phyloP scores from a whole-genome alignment of 1,140 invertebrate species.

The Aleiodes sp. region DNA sequence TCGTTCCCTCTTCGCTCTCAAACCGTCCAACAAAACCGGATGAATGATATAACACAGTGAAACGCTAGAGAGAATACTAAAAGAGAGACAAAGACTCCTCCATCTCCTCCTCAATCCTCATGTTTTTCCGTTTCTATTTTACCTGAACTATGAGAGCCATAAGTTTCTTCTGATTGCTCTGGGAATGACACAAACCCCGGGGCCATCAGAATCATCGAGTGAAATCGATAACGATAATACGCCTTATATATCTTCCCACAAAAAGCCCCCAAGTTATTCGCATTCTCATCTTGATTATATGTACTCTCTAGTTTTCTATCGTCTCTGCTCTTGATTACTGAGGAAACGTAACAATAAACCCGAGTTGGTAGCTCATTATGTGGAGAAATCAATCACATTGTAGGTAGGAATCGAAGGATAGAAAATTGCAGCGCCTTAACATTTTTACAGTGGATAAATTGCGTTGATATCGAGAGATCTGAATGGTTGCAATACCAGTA shows the following conservation, averaged over 20 bases:
- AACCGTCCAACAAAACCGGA: conserved; percentile 31
- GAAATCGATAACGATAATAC: conserved; percentile 30
- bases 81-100: neutral
- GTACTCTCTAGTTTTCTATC: neutral
- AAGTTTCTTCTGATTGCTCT: conserved; percentile 28
- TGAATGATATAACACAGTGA: conserved; percentile 39
- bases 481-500: neutral
- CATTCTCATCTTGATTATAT: neutral
- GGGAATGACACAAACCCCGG: conserved; percentile 7
- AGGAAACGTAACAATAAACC: conserved; percentile 25
- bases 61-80: neutral
- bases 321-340: neutral
- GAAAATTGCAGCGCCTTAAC: too few species aligned
- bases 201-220: conserved; percentile 23
- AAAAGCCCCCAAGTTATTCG: neutral
- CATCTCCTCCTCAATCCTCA: neutral
- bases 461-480: conserved; percentile 9
- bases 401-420: neutral
- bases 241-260: too few species aligned
- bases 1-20: conserved; percentile 1
- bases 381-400: conserved; percentile 25
- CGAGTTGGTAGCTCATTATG: conserved; percentile 27
- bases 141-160: too few species aligned
- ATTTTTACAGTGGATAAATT: conserved; percentile 38
- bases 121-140: too few species aligned